Base-by-base conservation (phyloP, 2,113 vertebrate genomes). In the Cariama cristata region DNA sequence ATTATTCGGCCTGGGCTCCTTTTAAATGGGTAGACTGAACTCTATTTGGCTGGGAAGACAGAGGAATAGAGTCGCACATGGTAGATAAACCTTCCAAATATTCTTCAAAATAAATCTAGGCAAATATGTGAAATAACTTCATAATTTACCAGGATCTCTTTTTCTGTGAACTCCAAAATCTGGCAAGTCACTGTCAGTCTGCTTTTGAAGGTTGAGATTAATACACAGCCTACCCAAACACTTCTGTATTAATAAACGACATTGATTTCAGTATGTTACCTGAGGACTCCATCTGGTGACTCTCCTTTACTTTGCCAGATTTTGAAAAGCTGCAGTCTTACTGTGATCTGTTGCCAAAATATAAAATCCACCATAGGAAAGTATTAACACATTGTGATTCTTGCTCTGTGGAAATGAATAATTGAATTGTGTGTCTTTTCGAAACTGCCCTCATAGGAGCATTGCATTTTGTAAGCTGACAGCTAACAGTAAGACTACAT, bases 181-280 rank as follows among this genome's bases (percentile, higher is more conserved):
- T 97, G 88, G 69, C 95, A 97, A 93, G 52, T 73, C 86, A 69
- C 52, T 58, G 21, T 32, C 12, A 21, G 13, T 63, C 60, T 91
- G 69, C 67, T 95, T 96, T 80, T 86, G 94, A 97, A 94, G 77
- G 72, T 15, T 83, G 86, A 94, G 55, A 91, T 96, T 95, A 93
- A 97, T 94, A 86, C n/a, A 93, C 63, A 79, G 50, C 28, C 47
- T 96, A 94, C 76, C 38, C 68, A 96, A 96, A 83, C 84, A 93
- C 22, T 97, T 94, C 93, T 82, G 56, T 83, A 87, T 87, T 95
- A 95, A 93, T 95, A 97, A 96, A 95, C 80, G 89, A 93, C 81
- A 90, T 74, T 91, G 95, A 93, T 97, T 97, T 97, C 95, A 95
- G 81, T 92, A 90, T 94, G 79, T 90, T 94, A 98, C 95, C 97